phyloP scores from a whole-genome alignment of 2,113 vertebrate genomes.

The Ceyx melanurus region DNA sequence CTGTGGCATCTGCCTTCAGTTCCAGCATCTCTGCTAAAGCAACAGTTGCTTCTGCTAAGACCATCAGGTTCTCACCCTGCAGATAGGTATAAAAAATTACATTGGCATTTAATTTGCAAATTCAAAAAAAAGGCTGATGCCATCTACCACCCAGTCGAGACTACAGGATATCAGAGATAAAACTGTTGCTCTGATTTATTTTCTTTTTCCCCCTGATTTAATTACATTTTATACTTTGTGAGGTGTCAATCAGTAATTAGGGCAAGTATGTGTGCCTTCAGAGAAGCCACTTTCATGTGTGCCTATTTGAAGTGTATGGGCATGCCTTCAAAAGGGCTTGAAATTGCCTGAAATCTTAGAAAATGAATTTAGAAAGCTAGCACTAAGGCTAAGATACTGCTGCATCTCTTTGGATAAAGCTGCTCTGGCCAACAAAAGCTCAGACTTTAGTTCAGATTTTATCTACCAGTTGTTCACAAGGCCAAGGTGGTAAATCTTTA shows the following conservation, averaged over 20 bases:
- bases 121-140: background rate
- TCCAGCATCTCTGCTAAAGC: conserved; percentile 91
- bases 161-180: background rate
- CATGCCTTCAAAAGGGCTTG: background rate
- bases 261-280: background rate
- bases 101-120: background rate
- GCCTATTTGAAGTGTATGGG: background rate
- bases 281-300: background rate
- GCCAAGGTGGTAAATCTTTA: background rate
- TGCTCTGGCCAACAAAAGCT: background rate
- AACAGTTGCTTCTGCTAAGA: conserved; percentile 88
- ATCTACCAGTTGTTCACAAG: background rate
- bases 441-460: background rate
- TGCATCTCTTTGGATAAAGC: background rate
- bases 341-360: background rate
- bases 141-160: background rate
- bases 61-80: conserved; percentile 88
- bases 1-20: conserved; percentile 85
- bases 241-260: background rate
- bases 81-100: background rate
- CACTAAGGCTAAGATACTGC: background rate
- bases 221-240: background rate
- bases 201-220: background rate
- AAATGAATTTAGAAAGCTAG: background rate
- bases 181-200: background rate